Evolutionary conservation across 2,797 vertebrate species (phyloP).

Genomic region (Sylvilagus floridanus): DNA sequence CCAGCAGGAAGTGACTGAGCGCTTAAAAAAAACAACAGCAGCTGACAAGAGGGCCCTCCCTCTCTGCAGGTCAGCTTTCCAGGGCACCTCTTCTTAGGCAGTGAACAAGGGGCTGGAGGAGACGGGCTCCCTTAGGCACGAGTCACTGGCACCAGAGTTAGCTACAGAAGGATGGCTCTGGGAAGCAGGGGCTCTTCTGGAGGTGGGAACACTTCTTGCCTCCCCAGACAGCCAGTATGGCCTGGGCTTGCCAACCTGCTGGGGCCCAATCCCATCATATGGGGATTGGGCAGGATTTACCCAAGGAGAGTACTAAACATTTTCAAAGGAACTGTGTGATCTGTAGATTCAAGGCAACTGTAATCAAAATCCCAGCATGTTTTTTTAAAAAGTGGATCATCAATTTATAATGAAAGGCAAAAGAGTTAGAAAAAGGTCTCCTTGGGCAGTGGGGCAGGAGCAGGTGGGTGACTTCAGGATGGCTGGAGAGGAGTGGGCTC

Average conservation of each 20-base stretch:
- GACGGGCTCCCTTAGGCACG: not conserved
- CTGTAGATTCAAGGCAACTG: not conserved
- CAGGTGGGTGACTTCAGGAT: not conserved
- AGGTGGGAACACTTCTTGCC: not conserved
- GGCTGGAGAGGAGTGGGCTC: not conserved
- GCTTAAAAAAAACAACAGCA: not conserved
- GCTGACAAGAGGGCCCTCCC: not conserved
- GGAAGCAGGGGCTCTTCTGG: not conserved
- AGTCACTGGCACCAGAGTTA: not conserved
- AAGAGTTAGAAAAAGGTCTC: not conserved
- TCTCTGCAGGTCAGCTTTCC: not conserved
- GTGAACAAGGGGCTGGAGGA: not conserved
- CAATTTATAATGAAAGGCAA: not conserved
- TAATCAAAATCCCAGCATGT: not conserved
- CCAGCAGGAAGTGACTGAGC: constrained; percentile 39
- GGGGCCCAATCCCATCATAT: not conserved
- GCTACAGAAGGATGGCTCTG: not conserved
- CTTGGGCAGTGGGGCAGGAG: not conserved
- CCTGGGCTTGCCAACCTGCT: not conserved
- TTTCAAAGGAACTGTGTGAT: not conserved
- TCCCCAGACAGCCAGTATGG: not conserved
- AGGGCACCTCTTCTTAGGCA: not conserved
- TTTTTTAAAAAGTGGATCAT: not conserved
- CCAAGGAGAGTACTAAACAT: not conserved
- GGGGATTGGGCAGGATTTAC: not conserved